Percentiles rank a stretch among this genome's conserved stretches.
These are phyloP conservation scores for Conistra vaccinii DNA, from an alignment of 2,888 invertebrate species.

Conservation along the genomic window DNA sequence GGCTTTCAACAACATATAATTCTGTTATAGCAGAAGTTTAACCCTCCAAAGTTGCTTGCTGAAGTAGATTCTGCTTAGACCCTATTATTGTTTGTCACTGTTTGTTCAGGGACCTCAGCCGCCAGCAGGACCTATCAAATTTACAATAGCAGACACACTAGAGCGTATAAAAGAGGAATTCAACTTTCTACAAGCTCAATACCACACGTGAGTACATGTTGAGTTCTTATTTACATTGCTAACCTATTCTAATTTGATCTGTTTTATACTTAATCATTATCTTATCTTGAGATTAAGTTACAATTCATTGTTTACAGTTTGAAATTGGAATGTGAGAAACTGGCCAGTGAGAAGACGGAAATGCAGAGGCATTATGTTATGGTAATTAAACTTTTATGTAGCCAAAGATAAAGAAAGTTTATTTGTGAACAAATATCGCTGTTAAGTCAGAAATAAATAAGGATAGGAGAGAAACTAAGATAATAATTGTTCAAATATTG, in stretches of 20 bases:
- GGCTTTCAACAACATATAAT: slow-evolving; percentile 27
- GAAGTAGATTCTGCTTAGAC: slow-evolving; percentile 48
- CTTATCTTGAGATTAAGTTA: slow-evolving; percentile 56
- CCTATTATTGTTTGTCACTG: slow-evolving; percentile 68
- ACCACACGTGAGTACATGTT: slow-evolving; percentile 95
- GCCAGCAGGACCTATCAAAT: slow-evolving; percentile 97
- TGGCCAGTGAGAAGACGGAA: slow-evolving; percentile 99
- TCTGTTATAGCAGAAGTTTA: slow-evolving; percentile 6
- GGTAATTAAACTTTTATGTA: slow-evolving; percentile 91
- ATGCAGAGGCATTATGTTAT: slow-evolving; percentile 99
- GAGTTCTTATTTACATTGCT: slow-evolving; percentile 41
- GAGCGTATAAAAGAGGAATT: slow-evolving; percentile 99
- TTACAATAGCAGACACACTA: slow-evolving; percentile 97
- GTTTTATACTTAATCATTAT: slow-evolving; percentile 45
- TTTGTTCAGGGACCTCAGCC: slow-evolving; percentile 94
- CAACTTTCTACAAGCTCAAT: slow-evolving; percentile 98
- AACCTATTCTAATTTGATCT: slow-evolving; percentile 44
- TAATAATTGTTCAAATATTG: slow-evolving; percentile 69
- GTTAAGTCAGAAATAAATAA: slow-evolving; percentile 65
- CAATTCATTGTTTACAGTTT: slow-evolving; percentile 91
- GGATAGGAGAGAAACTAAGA: slow-evolving; percentile 67
- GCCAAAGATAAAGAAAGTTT: slow-evolving; percentile 60
- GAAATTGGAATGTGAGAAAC: slow-evolving; percentile 99
- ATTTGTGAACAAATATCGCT: slow-evolving; percentile 68
- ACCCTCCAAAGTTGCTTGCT: slow-evolving; percentile 39